phyloP scores from a whole-genome alignment of 2,888 invertebrate species.

The Calliopum simillimum region DNA sequence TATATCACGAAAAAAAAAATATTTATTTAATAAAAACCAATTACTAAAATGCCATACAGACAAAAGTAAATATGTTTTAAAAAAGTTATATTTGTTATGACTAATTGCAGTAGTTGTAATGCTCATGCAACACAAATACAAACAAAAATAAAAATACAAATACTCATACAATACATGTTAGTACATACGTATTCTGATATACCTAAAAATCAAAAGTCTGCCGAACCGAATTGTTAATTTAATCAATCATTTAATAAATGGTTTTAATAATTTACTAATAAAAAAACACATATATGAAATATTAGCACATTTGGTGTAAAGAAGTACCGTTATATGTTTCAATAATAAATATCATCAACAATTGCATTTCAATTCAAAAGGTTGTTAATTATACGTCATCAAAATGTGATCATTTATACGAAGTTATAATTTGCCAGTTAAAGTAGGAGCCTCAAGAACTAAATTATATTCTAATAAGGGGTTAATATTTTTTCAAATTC shows the following conservation, averaged over 20 bases:
- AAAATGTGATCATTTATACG: no score
- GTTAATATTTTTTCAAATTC: no score
- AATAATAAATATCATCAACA: constrained; percentile 27
- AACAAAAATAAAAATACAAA: background rate
- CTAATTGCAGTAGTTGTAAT: background rate
- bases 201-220: background rate
- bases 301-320: constrained; percentile 27
- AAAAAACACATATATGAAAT: constrained; percentile 11
- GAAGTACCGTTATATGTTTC: background rate
- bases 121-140: constrained; percentile 21
- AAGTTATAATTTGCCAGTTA: no score
- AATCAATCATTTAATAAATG: background rate
- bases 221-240: constrained; percentile 15
- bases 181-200: no score
- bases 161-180: no score
- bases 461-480: no score
- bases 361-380: background rate
- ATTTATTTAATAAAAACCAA: background rate
- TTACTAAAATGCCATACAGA: background rate
- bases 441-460: no score
- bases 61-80: constrained; percentile 5
- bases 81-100: background rate
- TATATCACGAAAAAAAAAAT: no score
- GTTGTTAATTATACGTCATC: no score
- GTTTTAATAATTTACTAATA: background rate